Evolutionary conservation across 2,888 invertebrate genomes (phyloP).

Genomic region (Pogonocherus hispidulus): DNA sequence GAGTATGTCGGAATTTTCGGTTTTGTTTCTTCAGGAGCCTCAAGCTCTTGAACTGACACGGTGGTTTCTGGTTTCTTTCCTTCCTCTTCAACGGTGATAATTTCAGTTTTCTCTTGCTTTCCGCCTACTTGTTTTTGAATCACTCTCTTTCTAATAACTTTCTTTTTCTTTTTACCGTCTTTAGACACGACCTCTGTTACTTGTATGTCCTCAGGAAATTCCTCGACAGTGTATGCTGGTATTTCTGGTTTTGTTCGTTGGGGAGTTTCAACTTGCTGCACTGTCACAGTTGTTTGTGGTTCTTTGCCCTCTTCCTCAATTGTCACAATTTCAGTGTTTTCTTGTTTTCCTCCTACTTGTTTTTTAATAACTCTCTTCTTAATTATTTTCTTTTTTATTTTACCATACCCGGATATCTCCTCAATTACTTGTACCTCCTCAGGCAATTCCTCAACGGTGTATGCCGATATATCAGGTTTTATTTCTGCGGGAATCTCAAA

Average conservation of each 20-base stretch:
- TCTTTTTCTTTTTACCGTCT: constrained; percentile 55
- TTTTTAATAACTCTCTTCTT: constrained; percentile 68
- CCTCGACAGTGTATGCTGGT: constrained; percentile 59
- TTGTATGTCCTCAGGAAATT: constrained; percentile 55
- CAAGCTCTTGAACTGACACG: constrained; percentile 54
- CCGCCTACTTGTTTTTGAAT: constrained; percentile 63
- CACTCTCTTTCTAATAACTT: constrained; percentile 60
- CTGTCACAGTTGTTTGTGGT: constrained; percentile 53
- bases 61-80: constrained; percentile 56
- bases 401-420: constrained; percentile 49
- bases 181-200: constrained; percentile 58
- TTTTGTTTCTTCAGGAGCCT: constrained; percentile 56
- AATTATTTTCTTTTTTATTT: constrained; percentile 60
- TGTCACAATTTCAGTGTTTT: constrained; percentile 61
- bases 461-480: constrained; percentile 26
- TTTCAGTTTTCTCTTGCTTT: constrained; percentile 63
- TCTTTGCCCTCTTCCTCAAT: constrained; percentile 57
- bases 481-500: constrained; percentile 54
- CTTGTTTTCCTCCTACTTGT: constrained; percentile 61
- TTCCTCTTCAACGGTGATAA: constrained; percentile 59
- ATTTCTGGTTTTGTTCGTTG: constrained; percentile 57
- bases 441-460: constrained; percentile 54
- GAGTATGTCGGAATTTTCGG: constrained; percentile 63
- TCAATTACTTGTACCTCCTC: constrained; percentile 62
- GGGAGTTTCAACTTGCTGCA: constrained; percentile 57